These are phyloP conservation scores for Ameiurus melas DNA, from an alignment of 2,113 vertebrate genomes.

Conservation along the genomic window DNA sequence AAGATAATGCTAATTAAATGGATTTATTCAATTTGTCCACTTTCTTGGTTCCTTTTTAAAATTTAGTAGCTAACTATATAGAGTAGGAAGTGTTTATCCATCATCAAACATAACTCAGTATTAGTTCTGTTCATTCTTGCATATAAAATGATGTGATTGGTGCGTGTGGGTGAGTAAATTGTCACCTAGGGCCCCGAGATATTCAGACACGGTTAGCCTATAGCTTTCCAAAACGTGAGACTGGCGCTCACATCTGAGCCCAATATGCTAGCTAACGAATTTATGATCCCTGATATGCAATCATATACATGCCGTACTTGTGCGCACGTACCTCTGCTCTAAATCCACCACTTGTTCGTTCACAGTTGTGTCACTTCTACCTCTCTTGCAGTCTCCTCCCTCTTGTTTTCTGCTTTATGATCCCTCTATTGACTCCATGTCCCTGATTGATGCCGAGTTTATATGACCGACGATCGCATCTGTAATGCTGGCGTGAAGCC, in stretches of 20 bases:
- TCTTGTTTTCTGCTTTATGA: slow-evolving; percentile 10
- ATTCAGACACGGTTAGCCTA: background rate
- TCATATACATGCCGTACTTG: background rate
- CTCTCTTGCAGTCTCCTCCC: background rate
- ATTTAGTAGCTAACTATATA: background rate
- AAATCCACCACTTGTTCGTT: background rate
- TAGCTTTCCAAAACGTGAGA: background rate
- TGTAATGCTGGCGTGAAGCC: slow-evolving; percentile 30
- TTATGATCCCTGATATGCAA: background rate
- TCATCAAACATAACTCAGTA: background rate
- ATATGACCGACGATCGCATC: slow-evolving; percentile 46
- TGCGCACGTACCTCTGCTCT: background rate
- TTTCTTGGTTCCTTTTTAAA: background rate
- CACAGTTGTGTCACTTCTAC: background rate
- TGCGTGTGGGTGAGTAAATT: background rate
- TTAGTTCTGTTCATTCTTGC: background rate
- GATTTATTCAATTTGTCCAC: background rate
- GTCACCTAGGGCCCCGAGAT: background rate
- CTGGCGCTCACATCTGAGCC: background rate
- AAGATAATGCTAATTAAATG: background rate
- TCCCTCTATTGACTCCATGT: slow-evolving; percentile 20
- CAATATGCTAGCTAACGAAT: background rate
- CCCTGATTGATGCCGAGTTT: slow-evolving; percentile 48
- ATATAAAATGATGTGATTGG: background rate
- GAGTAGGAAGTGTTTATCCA: background rate